Conservation (phyloP, 2,888 invertebrate species). For the Crepidodera aurea region DNA sequence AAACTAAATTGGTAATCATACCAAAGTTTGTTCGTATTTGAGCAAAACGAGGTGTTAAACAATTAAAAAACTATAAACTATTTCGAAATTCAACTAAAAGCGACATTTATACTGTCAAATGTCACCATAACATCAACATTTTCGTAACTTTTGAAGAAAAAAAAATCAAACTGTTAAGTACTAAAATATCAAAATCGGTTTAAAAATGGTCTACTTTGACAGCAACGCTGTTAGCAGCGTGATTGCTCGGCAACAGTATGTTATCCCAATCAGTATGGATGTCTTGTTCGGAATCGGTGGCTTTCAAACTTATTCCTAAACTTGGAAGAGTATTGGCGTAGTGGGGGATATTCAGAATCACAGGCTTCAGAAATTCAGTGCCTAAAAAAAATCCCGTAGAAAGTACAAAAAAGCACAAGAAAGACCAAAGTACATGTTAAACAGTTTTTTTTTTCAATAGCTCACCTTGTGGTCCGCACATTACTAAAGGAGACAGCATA, state of each 20-base stretch:
- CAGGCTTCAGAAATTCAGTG: constrained; percentile 86
- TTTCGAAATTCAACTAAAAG: neutral
- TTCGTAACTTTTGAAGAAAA: neutral
- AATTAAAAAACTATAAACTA: neutral
- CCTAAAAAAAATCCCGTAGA: constrained; percentile 59
- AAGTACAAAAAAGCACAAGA: too few relatives aligned
- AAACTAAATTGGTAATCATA: constrained; percentile 10
- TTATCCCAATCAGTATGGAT: constrained; percentile 87
- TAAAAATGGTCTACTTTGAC: constrained; percentile 93
- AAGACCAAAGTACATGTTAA: too few relatives aligned
- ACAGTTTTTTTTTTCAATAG: constrained; percentile 4
- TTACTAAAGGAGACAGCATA: constrained; percentile 91
- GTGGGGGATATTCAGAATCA: constrained; percentile 90
- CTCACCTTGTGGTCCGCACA: constrained; percentile 95
- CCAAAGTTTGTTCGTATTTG: constrained; percentile 13
- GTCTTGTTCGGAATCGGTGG: constrained; percentile 84
- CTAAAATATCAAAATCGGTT: constrained; percentile 31
- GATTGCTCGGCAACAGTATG: constrained; percentile 82
- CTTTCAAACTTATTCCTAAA: constrained; percentile 78
- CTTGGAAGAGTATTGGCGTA: constrained; percentile 81
- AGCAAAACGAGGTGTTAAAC: constrained; percentile 18
- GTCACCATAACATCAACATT: neutral
- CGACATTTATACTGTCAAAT: neutral
- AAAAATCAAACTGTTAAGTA: neutral
- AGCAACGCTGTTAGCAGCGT: constrained; percentile 86